Evolutionary conservation across 1,140 invertebrate genomes (phyloP).

Genomic region (Lepeophtheirus salmonis): DNA sequence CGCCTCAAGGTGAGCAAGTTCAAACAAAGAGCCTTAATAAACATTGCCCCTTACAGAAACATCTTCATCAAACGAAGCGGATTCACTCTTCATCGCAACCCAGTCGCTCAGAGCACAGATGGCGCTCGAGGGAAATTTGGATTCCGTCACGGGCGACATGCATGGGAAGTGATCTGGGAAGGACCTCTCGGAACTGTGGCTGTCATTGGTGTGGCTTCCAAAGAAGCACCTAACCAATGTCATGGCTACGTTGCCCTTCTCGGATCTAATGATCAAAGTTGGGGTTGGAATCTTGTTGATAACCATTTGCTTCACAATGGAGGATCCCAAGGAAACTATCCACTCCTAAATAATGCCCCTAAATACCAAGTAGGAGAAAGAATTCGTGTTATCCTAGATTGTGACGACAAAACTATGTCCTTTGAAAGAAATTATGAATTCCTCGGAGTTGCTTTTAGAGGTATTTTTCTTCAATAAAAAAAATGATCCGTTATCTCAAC

Average conservation of each 20-base stretch:
- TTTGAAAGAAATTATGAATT: slow-evolving; percentile 99
- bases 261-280: slow-evolving; percentile 87
- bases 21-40: background rate
- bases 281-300: slow-evolving; percentile 98
- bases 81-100: slow-evolving; percentile 91
- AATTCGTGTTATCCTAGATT: slow-evolving; percentile 89
- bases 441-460: slow-evolving; percentile 88
- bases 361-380: slow-evolving; percentile 95
- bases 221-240: slow-evolving; percentile 66
- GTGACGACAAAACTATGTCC: slow-evolving; percentile 85
- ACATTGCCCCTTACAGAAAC: slow-evolving; percentile 38
- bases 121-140: slow-evolving; percentile 82
- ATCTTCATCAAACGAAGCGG: slow-evolving; percentile 92
- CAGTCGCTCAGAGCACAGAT: slow-evolving; percentile 95
- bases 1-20: slow-evolving; percentile 42
- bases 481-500: background rate
- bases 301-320: slow-evolving; percentile 93
- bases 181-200: slow-evolving; percentile 88
- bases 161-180: slow-evolving; percentile 98
- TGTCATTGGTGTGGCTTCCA: slow-evolving; percentile 84
- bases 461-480: slow-evolving; percentile 29
- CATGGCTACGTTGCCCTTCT: slow-evolving; percentile 85
- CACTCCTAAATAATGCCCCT: slow-evolving; percentile 82
- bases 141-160: slow-evolving; percentile 76
- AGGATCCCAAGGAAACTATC: slow-evolving; percentile 84